Conservation (phyloP, 2,113 vertebrate species). For the Boulengeromyrus knoepffleri region DNA sequence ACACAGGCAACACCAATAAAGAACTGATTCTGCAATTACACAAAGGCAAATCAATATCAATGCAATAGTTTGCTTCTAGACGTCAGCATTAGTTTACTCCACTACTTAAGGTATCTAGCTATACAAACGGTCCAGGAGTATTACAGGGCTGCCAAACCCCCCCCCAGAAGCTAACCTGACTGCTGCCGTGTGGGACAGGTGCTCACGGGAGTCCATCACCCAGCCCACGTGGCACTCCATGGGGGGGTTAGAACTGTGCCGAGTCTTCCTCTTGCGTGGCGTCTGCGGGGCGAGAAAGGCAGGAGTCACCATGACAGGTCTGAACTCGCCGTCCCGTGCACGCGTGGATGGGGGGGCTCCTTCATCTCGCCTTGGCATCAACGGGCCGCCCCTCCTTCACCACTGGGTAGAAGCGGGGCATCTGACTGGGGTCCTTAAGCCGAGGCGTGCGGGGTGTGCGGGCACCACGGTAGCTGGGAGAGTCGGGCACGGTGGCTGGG, state of each 20-base stretch:
- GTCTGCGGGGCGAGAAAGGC: slow-evolving; percentile 51
- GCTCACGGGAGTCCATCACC: slow-evolving; percentile 94
- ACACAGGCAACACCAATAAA: background rate
- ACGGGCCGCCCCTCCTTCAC: slow-evolving; percentile 76
- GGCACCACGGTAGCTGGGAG: slow-evolving; percentile 52
- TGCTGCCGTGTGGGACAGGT: slow-evolving; percentile 72
- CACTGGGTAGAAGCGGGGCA: slow-evolving; percentile 86
- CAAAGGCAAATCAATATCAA: background rate
- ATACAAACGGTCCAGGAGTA: background rate
- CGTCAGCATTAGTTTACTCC: background rate
- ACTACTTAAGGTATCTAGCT: background rate
- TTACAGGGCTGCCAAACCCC: background rate
- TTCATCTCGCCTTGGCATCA: slow-evolving; percentile 65
- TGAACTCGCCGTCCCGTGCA: background rate
- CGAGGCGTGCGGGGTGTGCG: slow-evolving; percentile 67
- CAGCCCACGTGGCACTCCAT: slow-evolving; percentile 86
- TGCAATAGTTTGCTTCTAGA: background rate
- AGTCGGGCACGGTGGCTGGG: slow-evolving; percentile 70
- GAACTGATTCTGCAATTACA: background rate
- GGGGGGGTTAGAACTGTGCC: slow-evolving; percentile 83
- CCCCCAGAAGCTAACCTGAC: slow-evolving; percentile 64
- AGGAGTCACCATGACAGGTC: background rate
- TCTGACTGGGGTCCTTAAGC: slow-evolving; percentile 73
- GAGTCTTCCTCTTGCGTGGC: slow-evolving; percentile 86
- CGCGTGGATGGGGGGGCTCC: background rate